phyloP scores from a whole-genome alignment of 2,888 invertebrate genomes.

The Halictus ligatus region DNA sequence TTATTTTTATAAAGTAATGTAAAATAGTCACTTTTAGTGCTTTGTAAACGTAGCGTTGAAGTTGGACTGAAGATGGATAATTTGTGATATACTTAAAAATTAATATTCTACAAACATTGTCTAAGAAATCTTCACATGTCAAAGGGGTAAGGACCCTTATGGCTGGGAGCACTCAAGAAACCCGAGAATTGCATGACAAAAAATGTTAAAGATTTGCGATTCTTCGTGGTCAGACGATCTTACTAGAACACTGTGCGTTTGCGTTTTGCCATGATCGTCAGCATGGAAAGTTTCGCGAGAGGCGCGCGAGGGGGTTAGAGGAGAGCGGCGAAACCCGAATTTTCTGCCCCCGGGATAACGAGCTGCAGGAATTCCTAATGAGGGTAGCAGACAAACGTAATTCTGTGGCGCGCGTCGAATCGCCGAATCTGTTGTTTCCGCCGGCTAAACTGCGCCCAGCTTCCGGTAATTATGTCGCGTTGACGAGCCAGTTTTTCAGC shows the following conservation, averaged over 20 bases:
- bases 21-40: too few relatives aligned
- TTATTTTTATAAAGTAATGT: too few relatives aligned
- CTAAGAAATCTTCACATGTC: too few relatives aligned
- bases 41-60: too few relatives aligned
- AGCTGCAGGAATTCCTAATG: constrained; percentile 62
- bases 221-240: not conserved
- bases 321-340: constrained; percentile 39
- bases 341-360: constrained; percentile 54
- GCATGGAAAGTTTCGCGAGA: constrained; percentile 35
- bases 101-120: too few relatives aligned
- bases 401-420: constrained; percentile 48
- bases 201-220: not conserved
- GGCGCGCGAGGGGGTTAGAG: not conserved
- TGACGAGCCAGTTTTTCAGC: constrained; percentile 43
- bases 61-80: too few relatives aligned
- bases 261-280: constrained; percentile 38
- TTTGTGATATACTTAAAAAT: too few relatives aligned
- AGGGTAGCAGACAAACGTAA: constrained; percentile 48
- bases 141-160: too few relatives aligned
- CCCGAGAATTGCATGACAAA: not conserved
- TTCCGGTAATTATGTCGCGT: constrained; percentile 55
- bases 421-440: constrained; percentile 48
- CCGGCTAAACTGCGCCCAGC: constrained; percentile 38
- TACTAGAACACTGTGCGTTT: not conserved
- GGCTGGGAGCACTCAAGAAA: too few relatives aligned